A percentile compares a stretch with the other conserved stretches of the same genome.
Conservation (phyloP, 1,140 invertebrate species). For the Reticulitermes speratus region DNA sequence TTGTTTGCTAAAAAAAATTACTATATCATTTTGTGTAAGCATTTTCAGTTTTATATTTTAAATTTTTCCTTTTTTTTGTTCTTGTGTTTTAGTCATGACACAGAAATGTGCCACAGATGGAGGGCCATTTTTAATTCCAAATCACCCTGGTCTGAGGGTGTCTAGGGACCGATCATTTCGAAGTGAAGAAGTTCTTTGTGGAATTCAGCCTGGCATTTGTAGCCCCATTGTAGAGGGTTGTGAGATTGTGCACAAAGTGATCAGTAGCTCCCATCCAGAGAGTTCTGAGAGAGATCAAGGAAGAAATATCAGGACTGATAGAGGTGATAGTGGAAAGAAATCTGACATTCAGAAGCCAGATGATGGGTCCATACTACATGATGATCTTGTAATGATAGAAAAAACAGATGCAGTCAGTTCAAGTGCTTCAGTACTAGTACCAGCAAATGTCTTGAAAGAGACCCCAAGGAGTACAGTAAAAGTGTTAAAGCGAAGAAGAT, state of each 20-base stretch:
- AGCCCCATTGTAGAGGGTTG: neutral
- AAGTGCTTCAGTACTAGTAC: neutral
- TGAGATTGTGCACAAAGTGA: neutral
- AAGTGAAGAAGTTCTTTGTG: neutral
- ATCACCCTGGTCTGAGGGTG: neutral
- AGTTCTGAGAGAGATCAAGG: neutral
- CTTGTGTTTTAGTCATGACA: neutral
- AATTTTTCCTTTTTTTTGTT: neutral
- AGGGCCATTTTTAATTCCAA: neutral
- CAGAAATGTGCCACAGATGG: neutral
- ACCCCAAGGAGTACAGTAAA: neutral
- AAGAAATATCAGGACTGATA: neutral
- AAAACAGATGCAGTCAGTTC: neutral
- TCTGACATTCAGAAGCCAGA: neutral
- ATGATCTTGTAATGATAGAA: neutral
- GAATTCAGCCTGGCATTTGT: neutral
- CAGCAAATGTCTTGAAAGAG: conserved; percentile 8
- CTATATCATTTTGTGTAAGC: too few species aligned
- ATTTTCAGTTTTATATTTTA: too few species aligned
- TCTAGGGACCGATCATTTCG: conserved; percentile 14
- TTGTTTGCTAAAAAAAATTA: too few species aligned
- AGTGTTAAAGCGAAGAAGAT: neutral
- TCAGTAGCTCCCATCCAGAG: neutral
- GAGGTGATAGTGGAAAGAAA: neutral
- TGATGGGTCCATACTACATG: neutral